These are phyloP conservation scores for Todiramphus chloris DNA, from an alignment of 2,113 vertebrate species.

Conservation along the genomic window DNA sequence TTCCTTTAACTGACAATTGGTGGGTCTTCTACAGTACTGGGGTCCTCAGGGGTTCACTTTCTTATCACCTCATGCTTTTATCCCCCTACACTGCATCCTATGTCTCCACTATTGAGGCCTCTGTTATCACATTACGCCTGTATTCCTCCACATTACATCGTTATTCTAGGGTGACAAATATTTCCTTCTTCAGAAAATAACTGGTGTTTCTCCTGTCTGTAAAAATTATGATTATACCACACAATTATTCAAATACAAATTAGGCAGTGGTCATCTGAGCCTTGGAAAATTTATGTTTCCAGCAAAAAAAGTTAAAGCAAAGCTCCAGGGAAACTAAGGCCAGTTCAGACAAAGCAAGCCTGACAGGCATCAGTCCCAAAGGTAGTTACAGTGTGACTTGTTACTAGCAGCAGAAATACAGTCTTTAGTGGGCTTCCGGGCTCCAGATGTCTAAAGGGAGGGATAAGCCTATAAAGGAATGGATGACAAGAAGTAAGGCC, in stretches of 20 bases:
- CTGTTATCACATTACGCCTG: background rate
- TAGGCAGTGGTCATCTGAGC: background rate
- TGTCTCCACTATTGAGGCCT: background rate
- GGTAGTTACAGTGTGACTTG: background rate
- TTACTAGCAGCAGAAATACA: background rate
- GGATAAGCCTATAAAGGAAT: background rate
- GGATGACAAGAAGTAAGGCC: background rate
- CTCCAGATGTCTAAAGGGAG: background rate
- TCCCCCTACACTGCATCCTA: background rate
- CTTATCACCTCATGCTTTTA: background rate
- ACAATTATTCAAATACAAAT: background rate
- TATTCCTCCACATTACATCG: background rate
- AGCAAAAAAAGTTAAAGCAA: background rate
- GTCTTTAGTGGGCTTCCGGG: background rate
- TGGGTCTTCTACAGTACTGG: background rate
- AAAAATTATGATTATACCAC: background rate
- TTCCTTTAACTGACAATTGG: background rate
- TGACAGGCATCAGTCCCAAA: background rate
- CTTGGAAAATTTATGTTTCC: background rate
- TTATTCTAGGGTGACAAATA: background rate
- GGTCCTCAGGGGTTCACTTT: background rate
- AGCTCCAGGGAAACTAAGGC: background rate
- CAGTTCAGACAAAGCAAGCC: background rate
- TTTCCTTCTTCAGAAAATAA: background rate
- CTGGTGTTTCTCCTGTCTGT: background rate